Evolutionary conservation across 2,113 vertebrate genomes (phyloP).

Genomic region (Thamnophis sirtalis): DNA sequence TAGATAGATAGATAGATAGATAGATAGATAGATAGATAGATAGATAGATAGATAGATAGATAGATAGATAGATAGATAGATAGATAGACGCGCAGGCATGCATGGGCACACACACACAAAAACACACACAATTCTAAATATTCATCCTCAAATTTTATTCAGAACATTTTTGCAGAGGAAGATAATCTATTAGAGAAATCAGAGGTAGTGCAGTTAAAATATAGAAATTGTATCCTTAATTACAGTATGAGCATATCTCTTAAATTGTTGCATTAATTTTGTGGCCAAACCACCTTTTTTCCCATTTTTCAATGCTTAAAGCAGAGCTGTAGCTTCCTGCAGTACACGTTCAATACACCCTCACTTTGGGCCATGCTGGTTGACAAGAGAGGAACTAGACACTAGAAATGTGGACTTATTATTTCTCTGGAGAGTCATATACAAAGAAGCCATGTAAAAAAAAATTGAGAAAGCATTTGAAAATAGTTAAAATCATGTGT

Average conservation of each 20-base stretch:
- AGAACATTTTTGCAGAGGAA: neutral
- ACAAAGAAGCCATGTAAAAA: neutral
- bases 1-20: too few species aligned
- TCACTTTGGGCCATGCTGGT: neutral
- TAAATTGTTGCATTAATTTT: neutral
- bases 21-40: too few species aligned
- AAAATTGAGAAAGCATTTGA: neutral
- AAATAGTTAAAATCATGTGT: neutral
- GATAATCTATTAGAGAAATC: neutral
- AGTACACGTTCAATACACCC: neutral
- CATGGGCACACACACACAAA: too few species aligned
- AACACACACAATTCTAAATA: neutral
- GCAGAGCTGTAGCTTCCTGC: neutral
- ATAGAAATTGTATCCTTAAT: neutral
- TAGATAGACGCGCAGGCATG: too few species aligned
- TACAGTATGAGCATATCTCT: neutral
- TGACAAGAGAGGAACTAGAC: neutral
- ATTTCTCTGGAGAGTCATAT: neutral
- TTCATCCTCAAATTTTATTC: neutral
- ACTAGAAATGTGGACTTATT: neutral
- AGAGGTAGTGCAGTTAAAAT: neutral
- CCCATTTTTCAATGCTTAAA: neutral
- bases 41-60: too few species aligned
- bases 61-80: too few species aligned
- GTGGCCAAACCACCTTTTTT: neutral